Base-by-base conservation (phyloP, 2,113 vertebrate genomes). In the Myotis lucifugus region DNA sequence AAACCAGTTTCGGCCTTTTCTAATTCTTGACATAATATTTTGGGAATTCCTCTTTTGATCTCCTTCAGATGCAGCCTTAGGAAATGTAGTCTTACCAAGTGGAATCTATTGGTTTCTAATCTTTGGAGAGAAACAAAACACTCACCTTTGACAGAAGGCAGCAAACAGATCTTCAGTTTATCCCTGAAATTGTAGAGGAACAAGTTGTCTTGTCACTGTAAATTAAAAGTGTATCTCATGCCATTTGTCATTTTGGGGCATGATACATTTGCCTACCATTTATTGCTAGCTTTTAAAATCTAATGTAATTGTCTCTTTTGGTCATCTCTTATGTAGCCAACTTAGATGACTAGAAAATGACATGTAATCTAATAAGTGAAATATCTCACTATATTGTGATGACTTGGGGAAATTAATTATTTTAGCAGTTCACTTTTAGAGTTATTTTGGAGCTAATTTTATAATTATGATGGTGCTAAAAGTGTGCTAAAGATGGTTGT, bases 361-460 rank as follows among this genome's bases (percentile, higher is more conserved):
- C 48, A 32, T 90, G 2, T 78, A 79, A 54, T 67, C 32, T 76
- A 54, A 14, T 88, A 61, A 90, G 37, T 87, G 54, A 90, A 84
- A 87, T 77, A 67, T 46, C 15, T 91, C 27, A 64, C 5, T 92
- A 5, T 69, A 61, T 67, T 79, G 8, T 59, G 87, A 42, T 93
- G n/a, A 73, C 37, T 93, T 94, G 77, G 46, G 37, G 61, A 79
- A 81, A 61, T 78, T 83, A 42, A 59, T 94, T 27, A 56, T 88
- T 52, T 46, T 40, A 82, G 19, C 11, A 82, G 32, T 70, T 81
- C 23, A 84, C 13, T 61, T 89, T 88, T 79, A 52, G 34, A 74
- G 8, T 89, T 96, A 88, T 73, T 84, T 83, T 81, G 27, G 59
- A 82, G 61, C 34, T 85, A 34, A 82, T 89, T 83, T 86, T 90